A percentile compares a stretch with the other conserved stretches of the same genome.
phyloP scores from a whole-genome alignment of 2,113 vertebrate species.

The Clarias gariepinus region DNA sequence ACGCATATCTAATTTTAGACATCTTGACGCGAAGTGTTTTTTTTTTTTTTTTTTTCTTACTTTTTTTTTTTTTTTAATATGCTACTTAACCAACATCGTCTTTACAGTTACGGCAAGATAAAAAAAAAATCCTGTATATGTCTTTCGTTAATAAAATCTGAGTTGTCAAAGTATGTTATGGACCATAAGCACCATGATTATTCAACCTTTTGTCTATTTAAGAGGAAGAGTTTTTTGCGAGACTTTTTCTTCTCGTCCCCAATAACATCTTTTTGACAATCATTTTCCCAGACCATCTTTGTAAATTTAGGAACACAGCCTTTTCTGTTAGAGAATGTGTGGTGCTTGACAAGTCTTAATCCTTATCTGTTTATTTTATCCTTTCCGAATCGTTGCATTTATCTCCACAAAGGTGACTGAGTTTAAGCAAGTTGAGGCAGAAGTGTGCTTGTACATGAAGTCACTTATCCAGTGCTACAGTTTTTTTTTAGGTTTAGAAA shows the following conservation, averaged over 20 bases:
- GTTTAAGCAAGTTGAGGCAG: neutral
- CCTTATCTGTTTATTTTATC: slow-evolving; percentile 4
- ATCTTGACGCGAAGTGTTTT: neutral
- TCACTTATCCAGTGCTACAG: neutral
- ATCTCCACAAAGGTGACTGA: neutral
- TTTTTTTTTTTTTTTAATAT: neutral
- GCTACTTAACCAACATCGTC: neutral
- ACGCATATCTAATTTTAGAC: neutral
- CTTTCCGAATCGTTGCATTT: neutral
- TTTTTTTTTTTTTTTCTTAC: no score
- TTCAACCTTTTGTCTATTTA: neutral
- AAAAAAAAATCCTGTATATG: no score
- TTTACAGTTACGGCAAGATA: neutral
- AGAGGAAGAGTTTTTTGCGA: neutral
- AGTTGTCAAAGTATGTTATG: neutral
- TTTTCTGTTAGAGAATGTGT: neutral
- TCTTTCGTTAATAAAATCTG: neutral
- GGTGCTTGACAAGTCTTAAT: neutral
- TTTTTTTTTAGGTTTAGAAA: neutral
- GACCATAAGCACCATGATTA: neutral
- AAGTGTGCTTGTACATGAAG: neutral
- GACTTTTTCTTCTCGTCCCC: neutral
- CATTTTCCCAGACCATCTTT: neutral
- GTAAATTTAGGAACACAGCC: slow-evolving; percentile 53
- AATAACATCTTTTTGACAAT: neutral